Conservation (phyloP, 2,113 vertebrate genomes). For the Rhinoderma darwinii region DNA sequence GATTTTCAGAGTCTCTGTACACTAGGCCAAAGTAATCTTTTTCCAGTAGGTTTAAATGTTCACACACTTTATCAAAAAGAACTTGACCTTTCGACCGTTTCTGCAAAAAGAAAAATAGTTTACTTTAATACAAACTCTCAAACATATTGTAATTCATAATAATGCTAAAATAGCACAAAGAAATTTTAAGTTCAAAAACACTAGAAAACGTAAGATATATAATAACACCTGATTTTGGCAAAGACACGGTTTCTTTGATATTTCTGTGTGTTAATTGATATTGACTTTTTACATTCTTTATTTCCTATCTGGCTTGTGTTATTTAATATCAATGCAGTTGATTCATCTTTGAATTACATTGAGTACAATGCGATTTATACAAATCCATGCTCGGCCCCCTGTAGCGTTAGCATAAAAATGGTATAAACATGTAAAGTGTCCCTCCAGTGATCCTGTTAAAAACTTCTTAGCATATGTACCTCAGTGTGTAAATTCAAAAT, state of each 20-base stretch:
- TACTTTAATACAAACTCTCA: not conserved
- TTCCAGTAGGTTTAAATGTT: constrained; percentile 95
- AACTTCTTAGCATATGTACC: no score
- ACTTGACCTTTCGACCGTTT: constrained; percentile 90
- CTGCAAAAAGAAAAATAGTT: constrained; percentile 68
- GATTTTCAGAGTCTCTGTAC: constrained; percentile 89
- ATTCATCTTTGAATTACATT: not conserved
- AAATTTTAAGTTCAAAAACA: not conserved
- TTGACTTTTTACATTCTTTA: not conserved
- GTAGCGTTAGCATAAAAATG: not conserved
- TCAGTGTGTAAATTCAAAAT: no score
- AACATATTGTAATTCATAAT: not conserved
- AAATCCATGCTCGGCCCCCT: not conserved
- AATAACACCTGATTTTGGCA: not conserved
- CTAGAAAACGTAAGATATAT: not conserved
- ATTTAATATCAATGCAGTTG: not conserved
- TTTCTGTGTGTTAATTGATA: not conserved
- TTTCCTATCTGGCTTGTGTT: not conserved
- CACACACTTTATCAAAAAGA: constrained; percentile 92
- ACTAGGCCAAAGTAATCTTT: constrained; percentile 96
- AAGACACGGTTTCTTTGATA: not conserved
- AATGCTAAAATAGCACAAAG: not conserved
- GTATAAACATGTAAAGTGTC: no score
- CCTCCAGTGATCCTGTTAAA: no score
- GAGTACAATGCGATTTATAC: not conserved